Evolutionary conservation across 2,888 invertebrate species (phyloP), one percentile per base, ranked within the genome.

Genomic region (Rapana venosa): DNA sequence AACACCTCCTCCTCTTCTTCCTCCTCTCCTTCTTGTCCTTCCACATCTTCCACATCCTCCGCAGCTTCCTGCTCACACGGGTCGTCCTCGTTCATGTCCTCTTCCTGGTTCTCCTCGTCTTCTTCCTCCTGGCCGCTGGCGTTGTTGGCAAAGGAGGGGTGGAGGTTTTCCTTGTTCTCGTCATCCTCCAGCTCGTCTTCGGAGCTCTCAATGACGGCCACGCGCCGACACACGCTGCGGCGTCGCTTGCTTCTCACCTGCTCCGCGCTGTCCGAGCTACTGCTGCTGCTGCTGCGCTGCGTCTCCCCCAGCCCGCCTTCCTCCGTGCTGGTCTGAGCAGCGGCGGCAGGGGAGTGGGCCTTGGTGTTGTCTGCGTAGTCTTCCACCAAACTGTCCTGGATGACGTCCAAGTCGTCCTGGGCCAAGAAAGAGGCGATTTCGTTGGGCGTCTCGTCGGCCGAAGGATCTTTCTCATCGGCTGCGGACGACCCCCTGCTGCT

Each of bases 181-280:
- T 87, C 87, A 26, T 87, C 87, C 13, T 58, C 70, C 88, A 77
- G 47, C 32, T 91, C 92, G 70, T 94, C 94, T 70, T 94, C 93
- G 0, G 93, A 93, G 91, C 93, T 93, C 74, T 92, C 93, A 66
- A 93, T 92, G 22, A 93, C 92, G 36, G 91, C 88, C 87, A 90
- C 92, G 30, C 90, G 90, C 8, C 86, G 85, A 88, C 91, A 89
- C 8, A 93, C 88, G 70, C 93, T 93, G 81, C 90, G 91, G 35
- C 92, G 86, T 15, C 91, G 83, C 13, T 91, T 91, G 79, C 77
- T 90, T 88, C 87, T 90, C 77, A 92, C 87, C 77, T 58, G 79
- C 36, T 91, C 90, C 35, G 90, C 91, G 36, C 90, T 88, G 5
- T 90, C 90, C 0, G 83, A 91, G 32, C 86, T 88, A 22, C 32